Percentiles rank a stretch among this genome's conserved stretches.
phyloP scores from a whole-genome alignment of 2,113 vertebrate genomes.

The Heptranchias perlo region DNA sequence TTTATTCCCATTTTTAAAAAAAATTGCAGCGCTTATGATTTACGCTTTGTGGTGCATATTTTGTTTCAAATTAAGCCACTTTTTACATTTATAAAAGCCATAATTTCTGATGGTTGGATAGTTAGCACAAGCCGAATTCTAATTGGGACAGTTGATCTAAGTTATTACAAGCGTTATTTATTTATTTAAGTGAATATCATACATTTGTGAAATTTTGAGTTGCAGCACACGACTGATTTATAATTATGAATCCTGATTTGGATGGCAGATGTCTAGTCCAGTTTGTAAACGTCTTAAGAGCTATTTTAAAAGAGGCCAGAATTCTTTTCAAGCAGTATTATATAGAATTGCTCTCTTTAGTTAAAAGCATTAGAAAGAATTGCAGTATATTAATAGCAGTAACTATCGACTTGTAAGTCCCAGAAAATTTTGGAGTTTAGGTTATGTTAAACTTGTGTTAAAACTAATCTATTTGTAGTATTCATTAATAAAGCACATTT shows the following conservation, averaged over 20 bases:
- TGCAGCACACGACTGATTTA: neutral
- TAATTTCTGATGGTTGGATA: constrained; percentile 34
- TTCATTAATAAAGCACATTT: constrained; percentile 26
- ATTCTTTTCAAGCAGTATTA: constrained; percentile 30
- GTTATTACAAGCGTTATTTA: constrained; percentile 34
- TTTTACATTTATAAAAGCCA: constrained; percentile 32
- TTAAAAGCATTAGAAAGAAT: constrained; percentile 9
- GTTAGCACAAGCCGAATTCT: constrained; percentile 35
- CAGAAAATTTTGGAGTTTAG: neutral
- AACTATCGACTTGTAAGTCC: constrained; percentile 20
- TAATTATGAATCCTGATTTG: constrained; percentile 35
- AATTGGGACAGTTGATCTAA: constrained; percentile 35
- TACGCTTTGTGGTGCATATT: constrained; percentile 26
- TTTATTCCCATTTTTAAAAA: constrained; percentile 16
- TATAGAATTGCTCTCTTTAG: constrained; percentile 22
- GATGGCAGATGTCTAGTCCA: neutral
- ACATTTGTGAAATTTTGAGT: constrained; percentile 34
- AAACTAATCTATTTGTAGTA: constrained; percentile 36
- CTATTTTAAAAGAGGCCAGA: constrained; percentile 14
- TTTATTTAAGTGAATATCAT: constrained; percentile 37
- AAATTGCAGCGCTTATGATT: constrained; percentile 12
- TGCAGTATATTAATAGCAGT: constrained; percentile 24
- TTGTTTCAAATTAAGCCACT: constrained; percentile 35
- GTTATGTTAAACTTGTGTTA: constrained; percentile 29
- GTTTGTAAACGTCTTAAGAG: neutral